Conservation (phyloP, 2,113 vertebrate genomes). For the Noctilio leporinus region DNA sequence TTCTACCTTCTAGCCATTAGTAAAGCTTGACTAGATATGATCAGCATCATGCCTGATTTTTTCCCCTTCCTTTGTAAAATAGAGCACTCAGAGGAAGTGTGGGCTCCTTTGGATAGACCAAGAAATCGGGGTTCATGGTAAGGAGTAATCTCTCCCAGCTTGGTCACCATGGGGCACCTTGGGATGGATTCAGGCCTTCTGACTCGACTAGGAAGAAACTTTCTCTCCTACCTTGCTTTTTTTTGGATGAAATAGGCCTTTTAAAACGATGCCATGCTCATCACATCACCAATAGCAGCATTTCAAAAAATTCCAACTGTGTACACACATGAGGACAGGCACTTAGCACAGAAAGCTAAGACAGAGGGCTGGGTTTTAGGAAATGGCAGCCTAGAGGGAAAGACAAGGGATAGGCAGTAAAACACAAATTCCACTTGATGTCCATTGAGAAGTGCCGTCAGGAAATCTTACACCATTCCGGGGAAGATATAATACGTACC, state of each 20-base stretch:
- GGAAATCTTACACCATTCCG: neutral
- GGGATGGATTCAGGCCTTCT: neutral
- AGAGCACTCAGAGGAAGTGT: neutral
- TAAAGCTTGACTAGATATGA: neutral
- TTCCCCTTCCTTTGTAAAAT: neutral
- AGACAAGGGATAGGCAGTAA: neutral
- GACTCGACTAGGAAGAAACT: neutral
- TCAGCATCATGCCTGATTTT: neutral
- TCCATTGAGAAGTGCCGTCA: neutral
- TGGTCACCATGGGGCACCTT: neutral
- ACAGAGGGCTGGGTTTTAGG: neutral
- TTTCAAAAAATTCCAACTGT: neutral
- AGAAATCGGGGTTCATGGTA: neutral
- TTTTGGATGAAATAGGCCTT: neutral
- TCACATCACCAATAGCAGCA: neutral
- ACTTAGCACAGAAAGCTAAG: neutral
- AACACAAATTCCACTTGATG: neutral
- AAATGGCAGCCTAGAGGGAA: neutral
- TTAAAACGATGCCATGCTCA: neutral
- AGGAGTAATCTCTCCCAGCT: neutral
- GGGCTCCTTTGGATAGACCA: neutral
- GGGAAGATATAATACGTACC: neutral
- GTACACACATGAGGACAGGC: neutral
- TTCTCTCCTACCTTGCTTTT: neutral
- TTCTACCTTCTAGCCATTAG: neutral